Evolutionary conservation across 2,888 invertebrate genomes (phyloP), one percentile per base, ranked within the genome.

Genomic region (Carabus problematicus): DNA sequence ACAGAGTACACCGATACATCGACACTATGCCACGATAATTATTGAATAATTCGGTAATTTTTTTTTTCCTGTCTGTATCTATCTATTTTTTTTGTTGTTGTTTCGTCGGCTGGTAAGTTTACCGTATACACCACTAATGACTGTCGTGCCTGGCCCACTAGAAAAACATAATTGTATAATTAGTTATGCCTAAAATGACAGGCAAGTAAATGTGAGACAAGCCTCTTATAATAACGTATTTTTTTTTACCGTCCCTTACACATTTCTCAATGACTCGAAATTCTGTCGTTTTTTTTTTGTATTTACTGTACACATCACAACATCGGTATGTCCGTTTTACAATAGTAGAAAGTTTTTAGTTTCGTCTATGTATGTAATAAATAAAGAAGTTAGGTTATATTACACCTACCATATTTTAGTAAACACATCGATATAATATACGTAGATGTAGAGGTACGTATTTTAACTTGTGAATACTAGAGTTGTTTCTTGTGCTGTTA

Each of bases 101-200:
- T 14, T 52, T 52, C 52, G 52, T 63, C 52, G 45, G 45, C 45
- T 45, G 45, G 45, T 45, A 12, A n/a, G 11, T 45, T 12, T 45
- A 12, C 12, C n/a, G 45, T 11, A n/a, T 6, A 70, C 67, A 74
- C 73, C 74, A 72, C 76, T 79, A 79, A 79, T 79, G 79, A 79
- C 75, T 76, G 76, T 77, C 77, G 76, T 76, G 49, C 59, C 74
- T 74, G 52, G 73, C 71, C 70, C 72, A 71, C 70, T 72, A 73
- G 78, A 79, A 79, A 80, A 78, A 78, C 75, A 74, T 79, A 81
- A 81, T 81, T 81, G 80, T 79, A 77, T 77, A 80, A 81, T 81
- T 81, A 80, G 81, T 79, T 81, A 80, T 81, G 80, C 79, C 78
- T 78, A 78, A 77, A 80, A 80, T 79, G 80, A 80, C 81, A 80